A percentile compares a stretch with the other conserved stretches of the same genome.
Conservation (phyloP, 2,797 vertebrate species). For the Crocodylus rhombifer region DNA sequence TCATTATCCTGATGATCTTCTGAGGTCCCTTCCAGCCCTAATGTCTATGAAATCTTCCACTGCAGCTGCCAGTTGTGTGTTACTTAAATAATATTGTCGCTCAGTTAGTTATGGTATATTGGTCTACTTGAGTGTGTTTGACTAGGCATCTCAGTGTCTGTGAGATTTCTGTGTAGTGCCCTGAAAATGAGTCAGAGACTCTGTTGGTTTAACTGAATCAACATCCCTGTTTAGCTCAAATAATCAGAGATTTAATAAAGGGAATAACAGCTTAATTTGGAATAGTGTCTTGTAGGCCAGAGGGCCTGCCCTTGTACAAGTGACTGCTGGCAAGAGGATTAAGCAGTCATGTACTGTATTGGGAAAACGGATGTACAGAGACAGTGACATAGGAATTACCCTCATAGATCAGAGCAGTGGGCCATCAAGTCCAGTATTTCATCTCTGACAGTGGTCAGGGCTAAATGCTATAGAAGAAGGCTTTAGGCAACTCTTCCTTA, state of each 20-base stretch:
- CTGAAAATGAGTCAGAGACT: not conserved
- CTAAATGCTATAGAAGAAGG: not conserved
- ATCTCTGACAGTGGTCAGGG: not conserved
- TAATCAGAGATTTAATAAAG: constrained; percentile 54
- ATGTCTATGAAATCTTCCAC: not conserved
- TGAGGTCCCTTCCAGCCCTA: too few species aligned
- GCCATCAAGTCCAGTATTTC: constrained; percentile 11
- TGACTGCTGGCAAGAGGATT: constrained; percentile 53
- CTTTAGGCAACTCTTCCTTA: not conserved
- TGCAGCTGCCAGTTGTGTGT: constrained; percentile 1
- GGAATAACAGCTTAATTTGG: constrained; percentile 53
- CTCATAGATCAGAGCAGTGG: not conserved
- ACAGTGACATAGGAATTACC: constrained; percentile 9
- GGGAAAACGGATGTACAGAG: not conserved
- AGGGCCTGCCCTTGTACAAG: not conserved
- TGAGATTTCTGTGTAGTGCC: not conserved
- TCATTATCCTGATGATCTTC: not conserved
- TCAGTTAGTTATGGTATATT: not conserved
- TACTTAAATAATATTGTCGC: constrained; percentile 25
- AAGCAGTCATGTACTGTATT: not conserved
- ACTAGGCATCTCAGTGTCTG: not conserved
- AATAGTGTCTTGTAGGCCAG: constrained; percentile 16
- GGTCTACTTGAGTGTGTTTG: not conserved
- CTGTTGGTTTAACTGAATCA: constrained; percentile 35
- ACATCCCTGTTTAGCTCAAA: constrained; percentile 39